Evolutionary conservation across 2,797 vertebrate species (phyloP).

Genomic region (Macroramphosus scolopax): DNA sequence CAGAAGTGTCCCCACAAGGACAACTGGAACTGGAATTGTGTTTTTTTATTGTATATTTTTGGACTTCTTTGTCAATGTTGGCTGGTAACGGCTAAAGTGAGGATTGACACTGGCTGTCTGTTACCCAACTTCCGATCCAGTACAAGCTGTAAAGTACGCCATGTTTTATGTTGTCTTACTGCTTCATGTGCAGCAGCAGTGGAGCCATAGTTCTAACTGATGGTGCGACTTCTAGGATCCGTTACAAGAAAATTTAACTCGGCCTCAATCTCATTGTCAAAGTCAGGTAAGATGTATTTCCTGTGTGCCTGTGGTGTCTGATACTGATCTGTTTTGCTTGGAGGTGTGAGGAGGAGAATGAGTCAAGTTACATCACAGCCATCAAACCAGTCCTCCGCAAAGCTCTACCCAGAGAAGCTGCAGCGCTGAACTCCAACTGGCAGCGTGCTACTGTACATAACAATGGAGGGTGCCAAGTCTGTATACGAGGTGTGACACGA

Average conservation of each 20-base stretch:
- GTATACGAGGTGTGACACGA: conserved; percentile 54
- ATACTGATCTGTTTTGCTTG: conserved; percentile 44
- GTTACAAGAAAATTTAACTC: conserved; percentile 4
- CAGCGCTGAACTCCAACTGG: conserved; percentile 26
- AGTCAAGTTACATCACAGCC: conserved; percentile 41
- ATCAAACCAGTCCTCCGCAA: conserved; percentile 22
- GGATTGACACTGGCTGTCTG: too few relatives aligned
- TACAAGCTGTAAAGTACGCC: too few relatives aligned
- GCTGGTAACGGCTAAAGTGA: too few relatives aligned
- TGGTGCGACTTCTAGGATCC: too few relatives aligned
- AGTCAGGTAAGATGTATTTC: conserved; percentile 39
- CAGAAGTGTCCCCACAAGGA: too few relatives aligned
- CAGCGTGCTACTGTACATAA: conserved; percentile 16
- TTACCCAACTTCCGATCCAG: too few relatives aligned
- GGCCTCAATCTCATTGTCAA: conserved; percentile 7
- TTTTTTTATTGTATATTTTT: too few relatives aligned
- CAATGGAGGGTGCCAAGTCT: conserved; percentile 25
- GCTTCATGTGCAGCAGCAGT: too few relatives aligned
- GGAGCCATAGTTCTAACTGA: too few relatives aligned
- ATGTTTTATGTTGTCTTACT: too few relatives aligned
- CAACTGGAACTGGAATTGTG: too few relatives aligned
- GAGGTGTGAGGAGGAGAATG: conserved; percentile 43
- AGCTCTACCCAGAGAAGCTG: conserved; percentile 37
- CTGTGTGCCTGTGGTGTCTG: conserved; percentile 14
- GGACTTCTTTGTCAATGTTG: too few relatives aligned